Percentiles rank a stretch among this genome's conserved stretches.
Evolutionary conservation across 2,888 invertebrate genomes (phyloP).

Genomic region (Volucella inflata): DNA sequence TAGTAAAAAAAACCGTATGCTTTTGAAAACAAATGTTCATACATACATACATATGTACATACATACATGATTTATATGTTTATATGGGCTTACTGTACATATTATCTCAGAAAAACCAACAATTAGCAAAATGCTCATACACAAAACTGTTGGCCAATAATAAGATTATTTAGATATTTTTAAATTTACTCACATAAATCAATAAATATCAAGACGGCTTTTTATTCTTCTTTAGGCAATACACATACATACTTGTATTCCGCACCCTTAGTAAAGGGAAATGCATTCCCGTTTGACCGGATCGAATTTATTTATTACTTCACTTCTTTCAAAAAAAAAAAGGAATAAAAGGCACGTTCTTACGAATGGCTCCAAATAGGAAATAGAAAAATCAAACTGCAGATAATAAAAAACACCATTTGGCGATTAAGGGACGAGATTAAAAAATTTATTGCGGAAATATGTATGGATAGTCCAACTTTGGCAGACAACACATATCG

Average conservation of each 20-base stretch:
- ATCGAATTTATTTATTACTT: conserved; percentile 73
- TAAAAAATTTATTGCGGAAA: conserved; percentile 84
- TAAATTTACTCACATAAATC: conserved; percentile 55
- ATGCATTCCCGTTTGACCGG: conserved; percentile 69
- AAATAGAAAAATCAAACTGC: conserved; percentile 76
- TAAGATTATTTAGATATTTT: conserved; percentile 8
- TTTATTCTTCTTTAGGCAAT: conserved; percentile 6
- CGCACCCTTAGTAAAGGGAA: conserved; percentile 56
- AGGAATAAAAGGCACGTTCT: conserved; percentile 49
- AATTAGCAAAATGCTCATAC: conserved; percentile 13
- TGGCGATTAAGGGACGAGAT: conserved; percentile 84
- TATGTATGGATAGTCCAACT: conserved; percentile 82
- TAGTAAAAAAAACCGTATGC: conserved; percentile 6
- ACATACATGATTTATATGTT: too few relatives aligned
- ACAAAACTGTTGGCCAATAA: background rate
- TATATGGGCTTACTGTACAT: too few relatives aligned
- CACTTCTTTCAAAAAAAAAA: conserved; percentile 41
- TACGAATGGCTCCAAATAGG: conserved; percentile 55
- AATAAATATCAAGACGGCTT: conserved; percentile 36
- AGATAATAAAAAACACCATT: conserved; percentile 83
- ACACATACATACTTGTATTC: conserved; percentile 1
- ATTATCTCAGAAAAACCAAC: too few relatives aligned
- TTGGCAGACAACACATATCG: conserved; percentile 72
- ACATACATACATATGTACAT: background rate
- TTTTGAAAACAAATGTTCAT: conserved; percentile 4